Conservation (phyloP, 2,113 vertebrate species). For the Lynx canadensis region DNA sequence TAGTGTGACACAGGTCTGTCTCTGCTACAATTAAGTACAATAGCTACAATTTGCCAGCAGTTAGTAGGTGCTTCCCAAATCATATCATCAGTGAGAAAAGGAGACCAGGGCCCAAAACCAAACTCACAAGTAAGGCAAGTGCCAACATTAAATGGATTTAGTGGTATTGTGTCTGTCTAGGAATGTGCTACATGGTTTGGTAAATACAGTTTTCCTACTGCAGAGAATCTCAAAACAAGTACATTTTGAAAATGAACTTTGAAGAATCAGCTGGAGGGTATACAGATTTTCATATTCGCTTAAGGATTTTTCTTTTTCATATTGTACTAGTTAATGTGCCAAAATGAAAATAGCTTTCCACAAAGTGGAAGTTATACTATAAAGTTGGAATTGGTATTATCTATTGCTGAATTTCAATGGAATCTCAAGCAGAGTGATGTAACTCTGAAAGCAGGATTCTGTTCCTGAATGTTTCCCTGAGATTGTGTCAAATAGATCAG, state of each 20-base stretch:
- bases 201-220: constrained; percentile 64
- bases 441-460: constrained; percentile 16
- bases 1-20: background rate
- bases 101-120: background rate
- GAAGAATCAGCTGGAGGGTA: constrained; percentile 69
- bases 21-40: background rate
- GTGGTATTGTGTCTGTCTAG: constrained; percentile 68
- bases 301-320: constrained; percentile 73
- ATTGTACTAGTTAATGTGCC: constrained; percentile 71
- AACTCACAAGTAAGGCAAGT: constrained; percentile 14
- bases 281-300: constrained; percentile 72
- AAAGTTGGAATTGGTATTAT: constrained; percentile 57
- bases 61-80: background rate
- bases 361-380: constrained; percentile 69
- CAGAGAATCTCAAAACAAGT: constrained; percentile 67
- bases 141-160: background rate
- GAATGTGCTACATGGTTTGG: constrained; percentile 61
- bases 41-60: background rate
- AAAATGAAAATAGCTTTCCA: constrained; percentile 76
- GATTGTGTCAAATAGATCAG: constrained; percentile 51
- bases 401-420: constrained; percentile 40
- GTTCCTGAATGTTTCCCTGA: constrained; percentile 15
- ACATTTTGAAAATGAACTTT: constrained; percentile 73
- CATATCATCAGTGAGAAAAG: background rate
- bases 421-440: constrained; percentile 50